Conservation (phyloP, 2,797 vertebrate genomes). For the Sebastes trivittatus region DNA sequence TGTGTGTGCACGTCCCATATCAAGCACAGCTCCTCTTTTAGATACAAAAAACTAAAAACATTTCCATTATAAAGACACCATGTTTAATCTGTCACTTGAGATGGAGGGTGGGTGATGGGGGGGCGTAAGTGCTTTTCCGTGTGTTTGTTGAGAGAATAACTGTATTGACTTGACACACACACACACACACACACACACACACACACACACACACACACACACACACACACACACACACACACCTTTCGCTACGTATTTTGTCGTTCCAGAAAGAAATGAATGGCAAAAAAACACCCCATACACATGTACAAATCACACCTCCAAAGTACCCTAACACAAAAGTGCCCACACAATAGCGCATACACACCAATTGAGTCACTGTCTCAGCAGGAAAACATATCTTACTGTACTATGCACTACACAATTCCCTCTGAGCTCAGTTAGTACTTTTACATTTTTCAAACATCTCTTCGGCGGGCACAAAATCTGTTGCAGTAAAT, state of each 20-base stretch:
- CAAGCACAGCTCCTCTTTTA: constrained; percentile 54
- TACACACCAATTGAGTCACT: not conserved
- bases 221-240: not conserved
- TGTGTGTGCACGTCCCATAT: constrained; percentile 44
- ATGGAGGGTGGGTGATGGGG: not conserved
- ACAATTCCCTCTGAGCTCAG: not conserved
- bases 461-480: not conserved
- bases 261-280: not conserved
- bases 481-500: constrained; percentile 26
- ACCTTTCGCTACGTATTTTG: not conserved
- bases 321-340: not conserved
- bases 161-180: not conserved
- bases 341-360: not conserved
- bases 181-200: not conserved
- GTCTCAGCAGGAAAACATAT: not conserved
- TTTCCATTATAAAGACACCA: constrained; percentile 30
- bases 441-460: not conserved
- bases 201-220: not conserved
- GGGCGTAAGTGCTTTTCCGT: not conserved
- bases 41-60: constrained; percentile 20
- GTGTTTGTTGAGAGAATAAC: not conserved
- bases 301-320: not conserved
- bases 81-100: constrained; percentile 57
- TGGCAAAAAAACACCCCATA: not conserved
- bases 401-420: not conserved